Percentiles rank a stretch among this genome's conserved stretches.
These are phyloP conservation scores for Spilarctia lutea DNA, from an alignment of 2,888 invertebrate species.

Conservation along the genomic window DNA sequence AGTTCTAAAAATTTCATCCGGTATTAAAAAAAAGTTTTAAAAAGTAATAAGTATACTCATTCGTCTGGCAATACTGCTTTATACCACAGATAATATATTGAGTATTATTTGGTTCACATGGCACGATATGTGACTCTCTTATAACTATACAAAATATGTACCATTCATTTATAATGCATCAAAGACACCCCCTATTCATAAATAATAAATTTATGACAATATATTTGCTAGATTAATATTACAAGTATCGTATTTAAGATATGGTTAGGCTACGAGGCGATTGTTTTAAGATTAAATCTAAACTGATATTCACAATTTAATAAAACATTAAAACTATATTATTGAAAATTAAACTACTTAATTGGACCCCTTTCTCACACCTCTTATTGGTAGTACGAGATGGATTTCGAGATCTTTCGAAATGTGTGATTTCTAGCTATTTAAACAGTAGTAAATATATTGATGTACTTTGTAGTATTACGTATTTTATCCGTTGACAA, in stretches of 20 bases:
- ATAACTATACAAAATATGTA: conserved; percentile 4
- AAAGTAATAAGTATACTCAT: background rate
- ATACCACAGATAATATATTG: conserved; percentile 14
- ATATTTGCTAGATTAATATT: background rate
- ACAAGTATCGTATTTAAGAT: conserved; percentile 1
- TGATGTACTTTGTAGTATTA: background rate
- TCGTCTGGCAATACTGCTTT: background rate
- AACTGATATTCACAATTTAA: conserved; percentile 9
- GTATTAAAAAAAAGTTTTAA: background rate
- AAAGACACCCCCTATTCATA: conserved; percentile 1
- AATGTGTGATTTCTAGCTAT: background rate
- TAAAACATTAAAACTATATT: conserved; percentile 33
- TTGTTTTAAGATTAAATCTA: background rate
- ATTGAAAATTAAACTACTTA: conserved; percentile 31
- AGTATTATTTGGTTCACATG: conserved; percentile 49
- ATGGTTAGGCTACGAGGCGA: conserved; percentile 13
- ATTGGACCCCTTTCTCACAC: conserved; percentile 46
- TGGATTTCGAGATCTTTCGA: conserved; percentile 5
- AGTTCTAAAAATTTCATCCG: background rate
- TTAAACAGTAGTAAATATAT: background rate
- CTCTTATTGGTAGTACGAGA: conserved; percentile 24
- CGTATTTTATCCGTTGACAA: background rate
- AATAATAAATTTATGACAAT: background rate
- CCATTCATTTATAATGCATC: conserved; percentile 11
- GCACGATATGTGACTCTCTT: conserved; percentile 46